A percentile compares a stretch with the other conserved stretches of the same genome.
Conservation (phyloP, 2,797 vertebrate genomes). For the Acanthis flammea region DNA sequence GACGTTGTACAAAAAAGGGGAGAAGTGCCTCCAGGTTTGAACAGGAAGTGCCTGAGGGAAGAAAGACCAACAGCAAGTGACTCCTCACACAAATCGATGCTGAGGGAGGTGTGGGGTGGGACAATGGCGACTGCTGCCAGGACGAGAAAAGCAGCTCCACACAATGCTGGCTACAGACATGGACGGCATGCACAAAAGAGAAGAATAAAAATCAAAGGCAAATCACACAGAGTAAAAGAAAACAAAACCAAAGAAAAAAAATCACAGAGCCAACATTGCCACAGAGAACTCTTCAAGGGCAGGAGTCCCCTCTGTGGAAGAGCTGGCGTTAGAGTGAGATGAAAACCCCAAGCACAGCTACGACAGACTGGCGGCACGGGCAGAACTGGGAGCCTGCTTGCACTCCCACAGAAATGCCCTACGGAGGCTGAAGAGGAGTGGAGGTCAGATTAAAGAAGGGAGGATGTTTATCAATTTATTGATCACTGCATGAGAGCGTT, state of each 20-base stretch:
- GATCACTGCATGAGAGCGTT: slow-evolving; percentile 62
- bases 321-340: slow-evolving; percentile 11
- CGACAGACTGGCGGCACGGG: slow-evolving; percentile 5
- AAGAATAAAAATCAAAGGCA: slow-evolving; percentile 47
- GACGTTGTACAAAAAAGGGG: slow-evolving; percentile 97
- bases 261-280: slow-evolving; percentile 29
- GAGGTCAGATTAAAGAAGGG: background rate
- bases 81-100: background rate
- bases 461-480: background rate
- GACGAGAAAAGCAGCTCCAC: slow-evolving; percentile 45
- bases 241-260: background rate
- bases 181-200: slow-evolving; percentile 58
- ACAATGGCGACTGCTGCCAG: background rate
- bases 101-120: background rate
- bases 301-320: slow-evolving; percentile 38
- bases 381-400: background rate
- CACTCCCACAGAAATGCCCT: background rate
- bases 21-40: slow-evolving; percentile 97
- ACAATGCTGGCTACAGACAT: slow-evolving; percentile 36
- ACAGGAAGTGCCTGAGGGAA: slow-evolving; percentile 92
- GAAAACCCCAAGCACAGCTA: slow-evolving; percentile 19
- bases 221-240: slow-evolving; percentile 27
- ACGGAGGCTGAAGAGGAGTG: background rate
- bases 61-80: slow-evolving; percentile 64
- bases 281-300: slow-evolving; percentile 39